Conservation (phyloP, 2,888 invertebrate genomes). For the Ormyrus nitidulus region DNA sequence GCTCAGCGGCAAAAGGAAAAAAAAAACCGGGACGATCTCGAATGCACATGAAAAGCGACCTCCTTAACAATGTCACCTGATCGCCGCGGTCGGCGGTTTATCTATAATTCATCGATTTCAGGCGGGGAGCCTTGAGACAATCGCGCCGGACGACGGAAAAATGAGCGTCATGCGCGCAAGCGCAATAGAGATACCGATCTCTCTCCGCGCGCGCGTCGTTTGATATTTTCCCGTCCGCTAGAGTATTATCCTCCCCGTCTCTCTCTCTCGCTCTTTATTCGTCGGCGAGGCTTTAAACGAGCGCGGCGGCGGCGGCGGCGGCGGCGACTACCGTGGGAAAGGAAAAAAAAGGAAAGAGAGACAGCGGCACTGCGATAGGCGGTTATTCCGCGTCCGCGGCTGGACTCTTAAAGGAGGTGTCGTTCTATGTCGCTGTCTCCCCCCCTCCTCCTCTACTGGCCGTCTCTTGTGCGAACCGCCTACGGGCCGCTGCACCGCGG, state of each 20-base stretch:
- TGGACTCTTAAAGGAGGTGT: slow-evolving; percentile 64
- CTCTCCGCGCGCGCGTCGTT: slow-evolving; percentile 41
- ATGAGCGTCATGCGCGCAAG: slow-evolving; percentile 46
- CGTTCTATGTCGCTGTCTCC: slow-evolving; percentile 62
- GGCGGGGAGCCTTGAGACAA: slow-evolving; percentile 52
- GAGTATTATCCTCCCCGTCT: slow-evolving; percentile 21
- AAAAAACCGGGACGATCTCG: slow-evolving; percentile 1
- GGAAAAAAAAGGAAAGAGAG: slow-evolving; percentile 43
- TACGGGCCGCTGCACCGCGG: slow-evolving; percentile 52
- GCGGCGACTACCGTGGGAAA: slow-evolving; percentile 45
- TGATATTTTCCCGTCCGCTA: slow-evolving; percentile 50
- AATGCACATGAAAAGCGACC: slow-evolving; percentile 21
- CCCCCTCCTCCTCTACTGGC: slow-evolving; percentile 6
- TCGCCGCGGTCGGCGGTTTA: slow-evolving; percentile 41
- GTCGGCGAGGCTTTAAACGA: slow-evolving; percentile 52
- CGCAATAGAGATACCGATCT: neutral
- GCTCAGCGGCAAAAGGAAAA: slow-evolving; percentile 4
- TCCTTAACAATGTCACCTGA: slow-evolving; percentile 49
- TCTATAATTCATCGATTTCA: slow-evolving; percentile 57
- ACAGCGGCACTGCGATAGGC: slow-evolving; percentile 61
- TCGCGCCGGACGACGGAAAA: slow-evolving; percentile 46
- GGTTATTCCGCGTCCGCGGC: slow-evolving; percentile 51
- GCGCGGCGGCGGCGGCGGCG: slow-evolving; percentile 12
- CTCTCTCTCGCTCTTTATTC: slow-evolving; percentile 38
- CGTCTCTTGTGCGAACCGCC: slow-evolving; percentile 54